Conservation (phyloP, 2,797 vertebrate genomes). For the Poeciliopsis gracilis region DNA sequence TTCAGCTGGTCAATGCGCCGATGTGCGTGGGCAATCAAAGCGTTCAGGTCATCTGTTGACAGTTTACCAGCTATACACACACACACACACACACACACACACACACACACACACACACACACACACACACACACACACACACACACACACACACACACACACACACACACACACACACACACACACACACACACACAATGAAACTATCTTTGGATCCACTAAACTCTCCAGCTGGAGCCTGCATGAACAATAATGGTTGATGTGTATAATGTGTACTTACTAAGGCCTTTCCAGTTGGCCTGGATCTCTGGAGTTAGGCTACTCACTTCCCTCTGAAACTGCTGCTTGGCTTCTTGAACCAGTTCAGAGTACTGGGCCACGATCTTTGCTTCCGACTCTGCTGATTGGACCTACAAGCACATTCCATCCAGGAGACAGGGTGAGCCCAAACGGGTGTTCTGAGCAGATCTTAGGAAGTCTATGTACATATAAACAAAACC, state of each 20-base stretch:
- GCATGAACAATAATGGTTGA: neutral
- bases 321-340: conserved; percentile 92
- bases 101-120: conserved; percentile 6
- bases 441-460: neutral
- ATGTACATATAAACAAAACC: neutral
- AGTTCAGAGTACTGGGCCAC: conserved; percentile 95
- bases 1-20: conserved; percentile 96
- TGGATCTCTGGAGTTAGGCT: conserved; percentile 94
- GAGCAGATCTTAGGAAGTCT: neutral
- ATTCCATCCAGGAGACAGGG: neutral
- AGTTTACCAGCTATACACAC: conserved; percentile 85
- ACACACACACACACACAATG: neutral
- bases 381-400: conserved; percentile 92
- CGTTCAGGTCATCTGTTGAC: conserved; percentile 89
- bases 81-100: conserved; percentile 8
- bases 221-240: neutral
- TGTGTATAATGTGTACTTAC: conserved; percentile 80
- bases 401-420: conserved; percentile 85
- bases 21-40: conserved; percentile 93
- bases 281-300: conserved; percentile 93
- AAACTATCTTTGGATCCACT: neutral
- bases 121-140: conserved; percentile 9
- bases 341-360: conserved; percentile 89
- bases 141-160: conserved; percentile 10
- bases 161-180: conserved; percentile 11